Base-by-base conservation (phyloP, 2,888 invertebrate genomes). In the Hedya salicella region DNA sequence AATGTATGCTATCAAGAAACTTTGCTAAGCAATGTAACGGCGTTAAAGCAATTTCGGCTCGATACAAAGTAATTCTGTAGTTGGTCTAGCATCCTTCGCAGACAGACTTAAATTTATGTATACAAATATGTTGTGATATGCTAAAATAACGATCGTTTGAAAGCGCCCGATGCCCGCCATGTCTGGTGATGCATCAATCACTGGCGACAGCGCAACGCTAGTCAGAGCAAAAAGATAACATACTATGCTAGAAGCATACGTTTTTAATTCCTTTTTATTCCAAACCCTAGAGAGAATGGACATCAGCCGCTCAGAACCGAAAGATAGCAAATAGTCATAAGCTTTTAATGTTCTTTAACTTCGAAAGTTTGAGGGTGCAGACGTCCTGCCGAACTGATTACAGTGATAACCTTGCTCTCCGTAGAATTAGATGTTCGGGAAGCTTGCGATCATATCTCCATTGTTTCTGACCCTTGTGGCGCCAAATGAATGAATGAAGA, bases 341-440 rank as follows among this genome's bases (percentile, higher is more conserved):
- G 11, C 21, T 14, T 9, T 0, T 30, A 44, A 44, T 6, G 30
- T 42, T 25, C 30, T 56, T 42, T 36, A 8, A 5, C 6, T 56
- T 16, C 30, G 42, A 42, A 30, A 11, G 1, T 9, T 36, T 6
- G 16, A 16, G 14, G 25, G 19, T 25, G 21, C 9, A 25, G 11
- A 32, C 61, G 50, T 50, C 61, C 61, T 42, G 61, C 32, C 50
- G 25, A 16, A 6, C 17, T 32, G 61, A 61, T 60, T 49, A 49
- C 59, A 14, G 11, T 16, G 25, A 46, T 42, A 40, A 61, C 61
- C 50, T 61, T 11, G 11, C 40, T 14, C 11, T 9, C 19, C 13
- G 25, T 14, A 30, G 3, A 30, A 14, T 50, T 30, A 14, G 36
- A n/a, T 25, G 36, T 11, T 59, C 2, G 5, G 36, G 32, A n/a